Evolutionary conservation across 2,888 invertebrate genomes (phyloP), one percentile per base, ranked within the genome.

Genomic region (Drosophila quasianomalipes): DNA sequence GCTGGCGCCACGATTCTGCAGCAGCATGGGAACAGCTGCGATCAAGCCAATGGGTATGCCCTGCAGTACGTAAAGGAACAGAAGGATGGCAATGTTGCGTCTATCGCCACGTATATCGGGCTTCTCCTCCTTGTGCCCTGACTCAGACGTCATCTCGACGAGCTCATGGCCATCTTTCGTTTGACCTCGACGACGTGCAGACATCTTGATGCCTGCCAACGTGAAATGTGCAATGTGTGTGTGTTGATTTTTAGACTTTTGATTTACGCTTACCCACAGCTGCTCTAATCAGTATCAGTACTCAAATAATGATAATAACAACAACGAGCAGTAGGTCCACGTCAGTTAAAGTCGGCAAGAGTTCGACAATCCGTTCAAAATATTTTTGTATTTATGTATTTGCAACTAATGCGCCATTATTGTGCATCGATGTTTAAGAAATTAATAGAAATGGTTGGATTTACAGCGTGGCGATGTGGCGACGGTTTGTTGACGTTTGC

Each of bases 21-120:
- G 94, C 63, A 99, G 95, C 97, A 99, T 98, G 0, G 99, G 99
- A 83, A 99, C 96, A 35, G 99, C 98, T 28, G 97, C 97, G 51
- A 97, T 97, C 35, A 99, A 94, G 1, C 99, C 99, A 4, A 99
- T 94, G 0, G 99, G 99, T 92, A 98, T 97, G 9, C 99, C 99
- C 95, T 98, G 98, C 30, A 99, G 94, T 51, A 99, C 95, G 92
- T 99, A 99, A 6, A 99, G 94, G 93, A 99, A 98, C 79, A 99
- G 95, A 57, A 99, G 94, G 70, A 99, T 95, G 19, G 96, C 95
- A 82, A 99, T 97, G 92, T 97, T 99, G 61, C 95, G 92, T 87
- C 95, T 95, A 93, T 98, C 97, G 19, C 97, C 97, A 87, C 95
- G 95, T 73, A 96, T 94, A 83, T 95, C 94, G 66, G 92, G 91